Percentiles rank a stretch among this genome's conserved stretches.
Evolutionary conservation across 2,113 vertebrate species (phyloP).

Genomic region (Lophotis ruficrista): DNA sequence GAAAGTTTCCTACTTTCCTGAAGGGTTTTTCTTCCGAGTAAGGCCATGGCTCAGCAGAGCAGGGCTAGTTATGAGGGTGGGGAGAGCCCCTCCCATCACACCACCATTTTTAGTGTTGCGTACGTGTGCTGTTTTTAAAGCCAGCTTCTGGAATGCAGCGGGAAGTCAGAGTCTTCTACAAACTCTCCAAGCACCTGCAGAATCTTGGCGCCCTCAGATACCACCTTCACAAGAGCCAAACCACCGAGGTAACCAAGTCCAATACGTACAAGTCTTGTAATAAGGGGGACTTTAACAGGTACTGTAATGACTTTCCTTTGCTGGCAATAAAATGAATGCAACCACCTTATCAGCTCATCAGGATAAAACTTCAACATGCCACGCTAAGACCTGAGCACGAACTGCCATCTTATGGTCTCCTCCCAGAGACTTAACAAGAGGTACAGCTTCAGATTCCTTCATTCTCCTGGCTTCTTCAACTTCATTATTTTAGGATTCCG

Average conservation of each 20-base stretch:
- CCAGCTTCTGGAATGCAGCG: background rate
- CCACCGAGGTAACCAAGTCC: background rate
- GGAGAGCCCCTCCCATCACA: background rate
- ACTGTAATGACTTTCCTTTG: background rate
- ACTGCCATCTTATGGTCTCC: background rate
- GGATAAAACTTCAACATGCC: background rate
- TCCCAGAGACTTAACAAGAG: background rate
- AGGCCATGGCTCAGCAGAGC: background rate
- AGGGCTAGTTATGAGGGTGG: background rate
- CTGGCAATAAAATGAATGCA: background rate
- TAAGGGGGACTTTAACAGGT: background rate
- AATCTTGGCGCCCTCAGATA: background rate
- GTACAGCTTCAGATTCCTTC: background rate
- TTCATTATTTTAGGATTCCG: background rate
- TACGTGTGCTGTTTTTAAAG: background rate
- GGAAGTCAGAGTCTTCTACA: background rate
- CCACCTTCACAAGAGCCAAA: background rate
- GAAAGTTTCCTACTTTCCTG: background rate
- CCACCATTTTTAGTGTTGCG: rapidly evolving
- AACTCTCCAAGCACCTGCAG: background rate
- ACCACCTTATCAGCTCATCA: background rate
- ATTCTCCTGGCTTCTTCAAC: background rate
- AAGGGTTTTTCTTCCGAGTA: background rate
- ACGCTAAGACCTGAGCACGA: too few relatives aligned
- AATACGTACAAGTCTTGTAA: background rate